phyloP scores from a whole-genome alignment of 92 coral and sea anemone species.

The Isaurus tuberculatus region DNA sequence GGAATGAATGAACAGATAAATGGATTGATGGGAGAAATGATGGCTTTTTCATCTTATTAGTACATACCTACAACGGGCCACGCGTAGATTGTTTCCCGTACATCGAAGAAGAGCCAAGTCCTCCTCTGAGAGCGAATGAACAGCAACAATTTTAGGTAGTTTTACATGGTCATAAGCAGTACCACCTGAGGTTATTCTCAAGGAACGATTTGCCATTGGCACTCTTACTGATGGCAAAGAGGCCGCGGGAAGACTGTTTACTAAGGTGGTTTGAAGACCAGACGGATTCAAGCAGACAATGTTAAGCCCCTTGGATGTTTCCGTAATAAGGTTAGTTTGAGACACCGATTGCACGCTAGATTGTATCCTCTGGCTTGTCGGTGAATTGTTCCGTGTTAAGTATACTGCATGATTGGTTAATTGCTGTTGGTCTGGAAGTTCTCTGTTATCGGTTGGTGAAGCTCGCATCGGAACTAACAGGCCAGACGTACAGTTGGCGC shows the following conservation, averaged over 20 bases:
- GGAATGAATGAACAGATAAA: not conserved
- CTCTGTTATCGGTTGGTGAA: not conserved
- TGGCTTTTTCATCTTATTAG: not conserved
- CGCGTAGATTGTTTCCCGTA: not conserved
- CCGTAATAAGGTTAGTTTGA: not conserved
- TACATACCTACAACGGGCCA: conserved; percentile 28
- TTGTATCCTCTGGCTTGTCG: not conserved
- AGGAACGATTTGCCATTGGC: not conserved
- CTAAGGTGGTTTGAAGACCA: conserved; percentile 12
- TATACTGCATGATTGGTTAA: not conserved
- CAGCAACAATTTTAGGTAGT: conserved; percentile 33
- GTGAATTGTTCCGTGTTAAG: too few species aligned
- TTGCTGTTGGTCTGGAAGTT: not conserved
- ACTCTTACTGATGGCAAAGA: not conserved
- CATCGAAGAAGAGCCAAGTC: not conserved
- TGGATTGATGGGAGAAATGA: not conserved
- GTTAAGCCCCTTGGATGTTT: not conserved
- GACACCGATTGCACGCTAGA: not conserved
- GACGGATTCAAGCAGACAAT: not conserved
- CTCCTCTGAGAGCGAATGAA: conserved; percentile 40
- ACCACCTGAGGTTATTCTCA: conserved; percentile 5
- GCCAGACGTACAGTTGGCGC: not conserved
- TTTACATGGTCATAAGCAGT: conserved; percentile 35
- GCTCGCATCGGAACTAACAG: not conserved
- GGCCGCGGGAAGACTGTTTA: not conserved